Percentiles rank a stretch among this genome's conserved stretches.
These are phyloP conservation scores for Halesus radiatus DNA, from an alignment of 1,140 invertebrate species.

Conservation along the genomic window DNA sequence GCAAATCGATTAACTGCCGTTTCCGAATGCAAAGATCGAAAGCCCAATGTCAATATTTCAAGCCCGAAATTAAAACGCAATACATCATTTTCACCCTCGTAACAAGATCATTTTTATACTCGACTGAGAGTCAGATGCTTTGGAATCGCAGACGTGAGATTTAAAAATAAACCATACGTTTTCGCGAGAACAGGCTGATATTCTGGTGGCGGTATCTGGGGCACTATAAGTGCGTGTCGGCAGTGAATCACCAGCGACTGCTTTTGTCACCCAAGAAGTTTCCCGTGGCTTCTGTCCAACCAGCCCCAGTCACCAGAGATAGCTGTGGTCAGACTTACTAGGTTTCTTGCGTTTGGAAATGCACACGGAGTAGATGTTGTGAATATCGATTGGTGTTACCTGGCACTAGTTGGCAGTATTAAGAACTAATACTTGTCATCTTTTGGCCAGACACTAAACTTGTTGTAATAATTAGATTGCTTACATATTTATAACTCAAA, in stretches of 20 bases:
- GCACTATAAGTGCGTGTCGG: not conserved
- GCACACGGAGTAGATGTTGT: not conserved
- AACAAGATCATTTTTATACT: too few relatives aligned
- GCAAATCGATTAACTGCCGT: not conserved
- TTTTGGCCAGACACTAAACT: too few relatives aligned
- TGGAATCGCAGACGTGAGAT: not conserved
- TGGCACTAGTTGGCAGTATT: not conserved
- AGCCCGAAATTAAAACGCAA: not conserved
- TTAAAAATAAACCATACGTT: not conserved
- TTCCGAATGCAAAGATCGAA: not conserved
- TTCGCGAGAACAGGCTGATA: not conserved
- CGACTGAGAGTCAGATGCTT: not conserved
- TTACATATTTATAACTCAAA: too few relatives aligned
- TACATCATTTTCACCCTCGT: too few relatives aligned
- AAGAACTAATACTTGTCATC: too few relatives aligned
- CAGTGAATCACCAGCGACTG: not conserved
- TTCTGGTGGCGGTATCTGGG: conserved; percentile 19
- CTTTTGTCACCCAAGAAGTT: conserved; percentile 10
- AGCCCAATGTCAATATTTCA: conserved; percentile 2
- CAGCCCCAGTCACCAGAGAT: not conserved
- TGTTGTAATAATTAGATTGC: too few relatives aligned
- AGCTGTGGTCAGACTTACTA: not conserved
- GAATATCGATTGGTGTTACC: not conserved
- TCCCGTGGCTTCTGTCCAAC: not conserved
- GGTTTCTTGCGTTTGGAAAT: conserved; percentile 12